phyloP scores from a whole-genome alignment of 2,113 vertebrate genomes.

The Aldabrachelys gigantea region DNA sequence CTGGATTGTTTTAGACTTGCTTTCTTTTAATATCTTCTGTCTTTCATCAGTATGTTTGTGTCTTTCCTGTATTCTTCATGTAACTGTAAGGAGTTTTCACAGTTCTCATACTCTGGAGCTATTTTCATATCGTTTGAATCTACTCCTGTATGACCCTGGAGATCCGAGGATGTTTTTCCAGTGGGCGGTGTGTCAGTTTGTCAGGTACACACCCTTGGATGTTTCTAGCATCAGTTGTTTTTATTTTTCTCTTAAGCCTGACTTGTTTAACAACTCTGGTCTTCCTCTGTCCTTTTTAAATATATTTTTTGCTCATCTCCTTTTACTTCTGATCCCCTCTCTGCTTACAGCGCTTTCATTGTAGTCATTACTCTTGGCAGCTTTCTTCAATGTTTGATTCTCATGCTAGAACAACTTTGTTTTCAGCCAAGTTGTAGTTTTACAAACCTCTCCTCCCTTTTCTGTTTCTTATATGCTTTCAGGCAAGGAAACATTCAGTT shows the following conservation, averaged over 20 bases:
- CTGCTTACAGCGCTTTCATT: background rate
- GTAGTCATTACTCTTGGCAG: background rate
- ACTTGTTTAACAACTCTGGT: background rate
- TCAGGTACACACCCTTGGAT: too few species aligned
- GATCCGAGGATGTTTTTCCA: background rate
- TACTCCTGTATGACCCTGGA: background rate
- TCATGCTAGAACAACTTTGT: background rate
- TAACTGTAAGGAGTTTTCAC: background rate
- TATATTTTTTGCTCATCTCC: background rate
- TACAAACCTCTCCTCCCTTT: background rate
- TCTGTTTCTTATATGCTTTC: background rate
- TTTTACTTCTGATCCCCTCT: background rate
- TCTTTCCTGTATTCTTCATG: background rate
- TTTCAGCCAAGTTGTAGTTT: background rate
- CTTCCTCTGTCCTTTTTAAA: background rate
- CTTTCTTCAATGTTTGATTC: background rate
- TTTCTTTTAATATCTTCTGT: background rate
- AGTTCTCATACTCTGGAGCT: background rate
- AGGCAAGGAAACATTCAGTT: background rate
- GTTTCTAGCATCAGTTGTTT: background rate
- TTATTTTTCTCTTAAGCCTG: background rate
- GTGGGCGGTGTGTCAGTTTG: background rate
- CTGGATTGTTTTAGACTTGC: background rate
- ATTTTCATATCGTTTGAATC: slow-evolving; percentile 7
- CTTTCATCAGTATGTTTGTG: background rate